Evolutionary conservation across 2,888 invertebrate species (phyloP), one percentile per base, ranked within the genome.

Genomic region (Mythimna ferrago): DNA sequence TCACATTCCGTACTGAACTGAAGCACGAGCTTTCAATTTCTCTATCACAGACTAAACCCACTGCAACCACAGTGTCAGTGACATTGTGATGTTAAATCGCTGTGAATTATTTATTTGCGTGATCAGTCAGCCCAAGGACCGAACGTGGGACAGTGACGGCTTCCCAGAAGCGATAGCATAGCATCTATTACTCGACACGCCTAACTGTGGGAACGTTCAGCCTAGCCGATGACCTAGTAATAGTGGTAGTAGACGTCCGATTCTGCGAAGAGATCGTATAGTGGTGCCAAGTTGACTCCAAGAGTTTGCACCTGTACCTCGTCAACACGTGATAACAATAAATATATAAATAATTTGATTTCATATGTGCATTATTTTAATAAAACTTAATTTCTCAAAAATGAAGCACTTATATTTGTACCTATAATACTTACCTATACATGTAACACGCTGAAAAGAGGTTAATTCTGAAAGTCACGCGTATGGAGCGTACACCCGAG

Each of bases 101-200:
- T 56, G 76, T 73, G 62, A 80, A 78, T 79, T 72, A 80, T 72
- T 76, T 81, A 74, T 72, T 81, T 72, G 85, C 83, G 85, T 87
- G 83, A 80, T 76, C 77, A 65, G 19, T 76, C 77, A 61, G n/a
- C 41, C 71, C 87, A 82, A 86, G 87, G 84, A 66, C 75, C 62
- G 73, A 76, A 78, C 81, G 79, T 84, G 84, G 74, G 83, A 83
- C 79, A 75, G 61, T 57, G 68, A 53, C 62, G 62, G 61, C 53
- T 86, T 87, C 86, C 77, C 76, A 67, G 86, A 84, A 86, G 51
- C 58, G 61, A 61, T 60, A 67, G 70, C 83, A 80, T 68, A 75
- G 68, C 69, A 53, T 81, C 70, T 60, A 71, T 62, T 74, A 70
- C 56, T 53, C 48, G 73, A 66, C 73, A 74, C 65, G 80, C 58